Evolutionary conservation across 2,888 invertebrate species (phyloP).

Genomic region (Orthonychiurus folsomi): DNA sequence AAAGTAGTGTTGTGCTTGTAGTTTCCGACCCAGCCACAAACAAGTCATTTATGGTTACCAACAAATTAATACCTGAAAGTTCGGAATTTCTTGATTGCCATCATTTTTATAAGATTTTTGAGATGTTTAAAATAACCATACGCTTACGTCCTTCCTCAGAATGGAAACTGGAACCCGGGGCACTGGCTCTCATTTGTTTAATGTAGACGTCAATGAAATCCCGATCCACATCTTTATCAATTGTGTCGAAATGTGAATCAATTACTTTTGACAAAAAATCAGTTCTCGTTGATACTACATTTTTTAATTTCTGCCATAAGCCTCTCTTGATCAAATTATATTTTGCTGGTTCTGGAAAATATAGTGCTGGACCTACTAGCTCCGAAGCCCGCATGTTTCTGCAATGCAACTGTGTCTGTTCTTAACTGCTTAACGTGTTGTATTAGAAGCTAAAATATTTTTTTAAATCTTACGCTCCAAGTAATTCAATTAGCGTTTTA

Average conservation of each 20-base stretch:
- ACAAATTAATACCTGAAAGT: no score
- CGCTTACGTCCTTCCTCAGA: conserved; percentile 32
- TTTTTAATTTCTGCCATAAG: conserved; percentile 36
- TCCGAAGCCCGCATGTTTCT: conserved; percentile 33
- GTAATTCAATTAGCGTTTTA: no score
- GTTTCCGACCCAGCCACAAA: conserved; percentile 40
- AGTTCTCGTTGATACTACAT: conserved; percentile 28
- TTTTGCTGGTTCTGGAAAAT: conserved; percentile 35
- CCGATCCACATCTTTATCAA: conserved; percentile 25
- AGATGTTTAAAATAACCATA: conserved; percentile 12
- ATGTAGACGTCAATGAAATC: conserved; percentile 38
- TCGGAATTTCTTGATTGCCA: no score
- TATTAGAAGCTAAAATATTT: conserved; percentile 34
- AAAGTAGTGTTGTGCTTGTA: conserved; percentile 32
- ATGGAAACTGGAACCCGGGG: conserved; percentile 37
- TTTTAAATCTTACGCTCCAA: no score
- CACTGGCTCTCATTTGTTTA: conserved; percentile 26
- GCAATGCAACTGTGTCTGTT: conserved; percentile 28
- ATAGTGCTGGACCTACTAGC: conserved; percentile 32
- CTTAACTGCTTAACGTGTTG: no score
- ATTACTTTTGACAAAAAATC: no score
- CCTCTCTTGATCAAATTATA: conserved; percentile 36
- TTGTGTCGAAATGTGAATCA: conserved; percentile 34
- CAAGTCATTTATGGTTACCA: conserved; percentile 35
- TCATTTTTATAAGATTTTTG: no score